phyloP scores from a whole-genome alignment of 2,113 vertebrate genomes.

The Echinops telfairi region DNA sequence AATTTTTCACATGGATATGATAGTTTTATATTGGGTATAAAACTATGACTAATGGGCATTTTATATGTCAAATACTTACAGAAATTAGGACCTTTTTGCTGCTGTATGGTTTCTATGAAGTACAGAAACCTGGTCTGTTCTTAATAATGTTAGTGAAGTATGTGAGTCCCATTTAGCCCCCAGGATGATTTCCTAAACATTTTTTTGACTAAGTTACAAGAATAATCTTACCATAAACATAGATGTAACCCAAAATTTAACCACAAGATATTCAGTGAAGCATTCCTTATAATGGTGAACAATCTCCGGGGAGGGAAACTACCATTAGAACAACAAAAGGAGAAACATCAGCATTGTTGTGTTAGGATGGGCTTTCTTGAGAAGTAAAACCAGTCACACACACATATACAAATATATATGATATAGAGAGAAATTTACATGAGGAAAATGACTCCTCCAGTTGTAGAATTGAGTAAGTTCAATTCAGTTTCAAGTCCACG shows the following conservation, averaged over 20 bases:
- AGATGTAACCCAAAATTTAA: constrained; percentile 21
- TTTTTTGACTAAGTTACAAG: constrained; percentile 13
- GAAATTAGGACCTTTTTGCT: neutral
- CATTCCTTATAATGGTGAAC: neutral
- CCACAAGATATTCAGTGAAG: neutral
- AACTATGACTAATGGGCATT: neutral
- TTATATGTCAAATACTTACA: constrained; percentile 39
- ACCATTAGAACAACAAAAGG: neutral
- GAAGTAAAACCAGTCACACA: too few species aligned
- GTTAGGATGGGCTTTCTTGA: too few species aligned
- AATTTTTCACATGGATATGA: neutral
- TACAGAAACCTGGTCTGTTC: neutral
- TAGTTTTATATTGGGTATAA: constrained; percentile 11
- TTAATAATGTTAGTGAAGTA: neutral
- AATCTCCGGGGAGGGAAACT: neutral
- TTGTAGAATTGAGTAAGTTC: too few species aligned
- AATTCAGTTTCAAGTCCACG: too few species aligned
- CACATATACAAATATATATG: too few species aligned
- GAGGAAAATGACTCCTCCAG: too few species aligned
- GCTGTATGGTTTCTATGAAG: neutral
- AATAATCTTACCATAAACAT: constrained; percentile 12
- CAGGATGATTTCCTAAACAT: neutral
- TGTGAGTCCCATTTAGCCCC: neutral
- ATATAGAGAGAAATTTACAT: too few species aligned
- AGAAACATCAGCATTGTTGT: too few species aligned